phyloP scores from a whole-genome alignment of 1,140 invertebrate genomes.

The Trichomalopsis sarcophagae region DNA sequence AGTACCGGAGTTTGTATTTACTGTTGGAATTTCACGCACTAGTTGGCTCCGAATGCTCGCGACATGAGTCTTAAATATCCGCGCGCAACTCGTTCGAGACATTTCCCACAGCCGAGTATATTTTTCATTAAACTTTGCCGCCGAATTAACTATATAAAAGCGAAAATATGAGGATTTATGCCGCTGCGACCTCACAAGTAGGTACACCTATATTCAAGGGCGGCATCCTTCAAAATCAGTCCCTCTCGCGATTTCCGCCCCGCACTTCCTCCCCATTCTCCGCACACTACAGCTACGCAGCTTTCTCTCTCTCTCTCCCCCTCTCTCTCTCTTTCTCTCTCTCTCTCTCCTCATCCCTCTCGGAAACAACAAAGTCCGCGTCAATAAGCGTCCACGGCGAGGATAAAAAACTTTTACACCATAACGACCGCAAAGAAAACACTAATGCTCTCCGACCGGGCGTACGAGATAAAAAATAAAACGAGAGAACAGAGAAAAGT shows the following conservation, averaged over 20 bases:
- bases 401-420: not conserved
- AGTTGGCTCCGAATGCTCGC: no score
- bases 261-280: slow-evolving; percentile 20
- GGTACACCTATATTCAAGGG: not conserved
- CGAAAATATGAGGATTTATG: slow-evolving; percentile 39
- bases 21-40: no score
- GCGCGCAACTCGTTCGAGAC: not conserved
- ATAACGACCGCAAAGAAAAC: not conserved
- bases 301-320: not conserved
- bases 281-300: no score
- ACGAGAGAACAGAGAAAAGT: not conserved
- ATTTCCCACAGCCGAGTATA: no score
- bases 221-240: not conserved
- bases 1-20: no score
- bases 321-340: not conserved
- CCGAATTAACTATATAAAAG: not conserved
- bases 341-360: not conserved
- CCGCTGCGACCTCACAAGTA: slow-evolving; percentile 38
- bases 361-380: slow-evolving; percentile 13
- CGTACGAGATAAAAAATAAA: not conserved
- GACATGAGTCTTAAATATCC: no score
- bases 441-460: not conserved
- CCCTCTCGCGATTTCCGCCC: not conserved
- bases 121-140: no score
- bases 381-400: not conserved